Conservation (phyloP, 2,888 invertebrate genomes). For the Dorcus parallelipipedus region DNA sequence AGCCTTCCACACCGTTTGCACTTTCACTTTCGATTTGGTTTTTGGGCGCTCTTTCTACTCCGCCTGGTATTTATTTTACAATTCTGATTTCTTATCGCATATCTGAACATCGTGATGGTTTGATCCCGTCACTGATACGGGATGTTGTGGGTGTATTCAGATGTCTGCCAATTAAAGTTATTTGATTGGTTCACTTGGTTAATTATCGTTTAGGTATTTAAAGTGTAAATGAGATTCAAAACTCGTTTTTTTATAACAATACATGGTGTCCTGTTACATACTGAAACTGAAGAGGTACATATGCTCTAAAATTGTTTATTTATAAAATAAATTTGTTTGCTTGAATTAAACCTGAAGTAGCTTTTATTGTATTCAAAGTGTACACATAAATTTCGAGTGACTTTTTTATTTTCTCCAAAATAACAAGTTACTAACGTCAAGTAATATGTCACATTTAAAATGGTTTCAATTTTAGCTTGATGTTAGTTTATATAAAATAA, state of each 20-base stretch:
- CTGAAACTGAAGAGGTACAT: not conserved
- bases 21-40: too few species aligned
- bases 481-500: too few species aligned
- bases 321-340: too few species aligned
- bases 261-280: not conserved
- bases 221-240: too few species aligned
- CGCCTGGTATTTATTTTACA: constrained; percentile 19
- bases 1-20: not conserved
- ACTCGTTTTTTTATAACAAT: constrained; percentile 2
- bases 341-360: too few species aligned
- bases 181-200: constrained; percentile 13
- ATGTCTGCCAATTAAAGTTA: constrained; percentile 21
- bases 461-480: too few species aligned
- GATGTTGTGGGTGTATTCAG: constrained; percentile 22
- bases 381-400: too few species aligned
- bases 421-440: too few species aligned
- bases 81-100: constrained; percentile 21
- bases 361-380: too few species aligned
- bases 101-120: constrained; percentile 18
- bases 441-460: too few species aligned
- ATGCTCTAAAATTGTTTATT: too few species aligned
- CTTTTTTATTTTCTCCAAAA: too few species aligned
- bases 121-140: constrained; percentile 19
- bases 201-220: constrained; percentile 7
- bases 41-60: not conserved